phyloP scores from a whole-genome alignment of 2,113 vertebrate genomes.

The Bothrops jararaca region DNA sequence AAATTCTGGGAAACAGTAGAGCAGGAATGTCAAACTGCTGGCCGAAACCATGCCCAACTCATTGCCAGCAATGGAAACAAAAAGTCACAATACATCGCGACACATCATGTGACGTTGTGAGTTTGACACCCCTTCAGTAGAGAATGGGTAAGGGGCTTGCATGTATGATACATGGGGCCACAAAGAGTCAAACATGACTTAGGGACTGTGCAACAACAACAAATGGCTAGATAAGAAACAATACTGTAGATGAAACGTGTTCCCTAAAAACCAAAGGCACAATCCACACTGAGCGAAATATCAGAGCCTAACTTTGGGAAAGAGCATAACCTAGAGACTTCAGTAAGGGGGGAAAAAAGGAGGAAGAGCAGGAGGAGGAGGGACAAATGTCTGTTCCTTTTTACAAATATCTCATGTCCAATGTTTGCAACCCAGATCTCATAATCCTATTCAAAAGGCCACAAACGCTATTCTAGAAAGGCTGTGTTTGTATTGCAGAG shows the following conservation, averaged over 20 bases:
- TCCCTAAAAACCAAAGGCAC: background rate
- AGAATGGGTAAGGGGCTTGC: background rate
- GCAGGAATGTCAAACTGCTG: no score
- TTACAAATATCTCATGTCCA: background rate
- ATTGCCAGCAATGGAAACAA: no score
- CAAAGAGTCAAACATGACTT: background rate
- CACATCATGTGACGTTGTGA: no score
- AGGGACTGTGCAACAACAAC: background rate
- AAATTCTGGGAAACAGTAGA: background rate
- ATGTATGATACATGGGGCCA: background rate
- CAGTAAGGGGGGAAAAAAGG: no score
- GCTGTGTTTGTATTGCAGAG: background rate
- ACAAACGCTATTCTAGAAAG: background rate
- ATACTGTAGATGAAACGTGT: background rate
- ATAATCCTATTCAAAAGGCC: background rate
- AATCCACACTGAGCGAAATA: background rate
- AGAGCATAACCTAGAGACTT: background rate
- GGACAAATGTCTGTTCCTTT: background rate
- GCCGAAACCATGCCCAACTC: no score
- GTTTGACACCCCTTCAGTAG: no score
- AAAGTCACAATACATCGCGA: no score
- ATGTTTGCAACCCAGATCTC: background rate
- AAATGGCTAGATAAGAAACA: background rate
- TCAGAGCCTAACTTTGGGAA: background rate
- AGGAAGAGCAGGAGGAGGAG: background rate